Base-by-base conservation (phyloP, 2,113 vertebrate species). In the Nannospalax galili region DNA sequence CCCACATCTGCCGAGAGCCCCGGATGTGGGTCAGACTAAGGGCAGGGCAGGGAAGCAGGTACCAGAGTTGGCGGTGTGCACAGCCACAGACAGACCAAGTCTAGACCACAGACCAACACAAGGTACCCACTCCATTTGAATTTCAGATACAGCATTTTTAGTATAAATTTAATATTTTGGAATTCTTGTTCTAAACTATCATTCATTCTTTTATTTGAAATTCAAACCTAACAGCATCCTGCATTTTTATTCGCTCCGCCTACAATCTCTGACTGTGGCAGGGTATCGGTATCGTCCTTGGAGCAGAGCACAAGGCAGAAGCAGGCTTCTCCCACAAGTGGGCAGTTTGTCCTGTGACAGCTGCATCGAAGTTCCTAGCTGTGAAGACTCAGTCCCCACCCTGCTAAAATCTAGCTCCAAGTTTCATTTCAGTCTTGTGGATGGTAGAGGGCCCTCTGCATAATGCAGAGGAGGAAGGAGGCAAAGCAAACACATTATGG, bases 11-110 rank as follows among this genome's bases (percentile, higher is more conserved):
- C 35, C 60, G 17, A n/a, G 62, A 65, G 45, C 77, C 81, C 73
- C 35, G 86, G 72, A 95, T 92, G 70, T 97, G 81, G 97, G 97
- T 96, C 96, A 97, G 56, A 48, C 60, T 52, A 40, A 3, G 9
- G 40, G 20, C 52, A n/a, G 20, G 37, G 77, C 73, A 7, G 22
- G 7, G 91, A 14, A 67, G 67, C 30, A 16, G 72, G 37, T 5
- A 10, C 22, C 69, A 37, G 79, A 30, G 62, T 48, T 35, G 30
- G 20, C n/a, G 40, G 69, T 0, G 0, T 10, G 8, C 40, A 16
- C 62, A 89, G 37, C 14, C 60, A 45, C 8, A 15, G 19, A 15
- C 40, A 11, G 67, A 37, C 37, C 16, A 72, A 77, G 37, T 64
- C 75, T 72, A 56, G 58, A 37, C 22, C 58, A 72, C 40, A 62